Base-by-base conservation (phyloP, 2,888 invertebrate genomes). In the Colletes collaris region DNA sequence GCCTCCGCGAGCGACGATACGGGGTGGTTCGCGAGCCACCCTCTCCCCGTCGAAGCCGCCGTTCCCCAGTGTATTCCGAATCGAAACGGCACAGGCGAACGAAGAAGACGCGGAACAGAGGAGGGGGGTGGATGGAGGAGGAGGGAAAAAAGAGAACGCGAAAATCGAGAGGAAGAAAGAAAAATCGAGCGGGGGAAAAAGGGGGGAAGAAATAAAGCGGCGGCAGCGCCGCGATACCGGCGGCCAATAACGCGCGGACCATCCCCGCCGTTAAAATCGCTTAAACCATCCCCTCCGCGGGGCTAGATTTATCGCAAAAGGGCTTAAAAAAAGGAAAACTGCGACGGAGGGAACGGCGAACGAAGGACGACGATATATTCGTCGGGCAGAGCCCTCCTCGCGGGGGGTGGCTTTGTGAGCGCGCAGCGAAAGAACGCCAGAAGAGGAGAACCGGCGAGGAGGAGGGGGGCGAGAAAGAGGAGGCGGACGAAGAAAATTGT, bases 251-350 rank as follows among this genome's bases (percentile, higher is more conserved):
- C 85, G 81, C 83, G 82, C 55, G 71, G 77, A 73, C 79, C 76
- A 76, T 87, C 86, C 85, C 83, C 82, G 85, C 88, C 82, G 90
- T 87, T 91, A 88, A 90, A 89, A 91, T 90, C 89, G 91, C 86
- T 90, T 89, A 89, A 90, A 89, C 89, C 88, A 86, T 85, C 87
- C 86, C 86, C 86, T 79, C 27, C 62, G 37, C 44, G 19, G 46
- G 81, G 86, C 83, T 82, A 88, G 88, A 91, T 91, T 91, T 91
- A 91, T 91, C 87, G 89, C 83, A 70, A 62, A 65, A 66, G 77
- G 74, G 79, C 78, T 50, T 83, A 55, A 77, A 84, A 86, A 80
- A 77, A 70, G 64, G 56, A 19, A 40, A n/a, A 50, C 7, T 8
- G 11, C 11, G 8, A 2, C 68, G 3, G 59, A 46, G 19, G n/a